Evolutionary conservation across 2,113 vertebrate species (phyloP), one percentile per base, ranked within the genome.

Genomic region (Phyllostomus discolor): DNA sequence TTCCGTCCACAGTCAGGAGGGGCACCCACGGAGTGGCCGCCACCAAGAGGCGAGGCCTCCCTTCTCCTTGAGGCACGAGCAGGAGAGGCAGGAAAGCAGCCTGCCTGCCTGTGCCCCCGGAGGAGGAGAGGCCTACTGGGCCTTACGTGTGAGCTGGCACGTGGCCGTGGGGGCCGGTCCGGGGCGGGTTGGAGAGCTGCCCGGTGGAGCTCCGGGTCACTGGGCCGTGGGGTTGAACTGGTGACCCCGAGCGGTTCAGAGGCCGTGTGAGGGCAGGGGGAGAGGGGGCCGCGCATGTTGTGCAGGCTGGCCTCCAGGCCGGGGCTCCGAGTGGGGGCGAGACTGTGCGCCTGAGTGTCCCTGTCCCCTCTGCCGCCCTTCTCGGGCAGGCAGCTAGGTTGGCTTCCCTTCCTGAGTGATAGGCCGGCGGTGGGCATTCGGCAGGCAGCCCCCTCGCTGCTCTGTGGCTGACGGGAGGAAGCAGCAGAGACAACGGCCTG

Each of bases 151-250:
- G 46, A 41, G 22, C 46, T 79, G 97, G 86, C 43, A 17, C 33
- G 1, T 12, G 92, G 57, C 33, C 17, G 26, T 1, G 20, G 10
- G 33, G 46, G 26, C 52, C 8, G 22, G 59, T 41, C 91, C 54
- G 41, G 31, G 79, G 50, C 16, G 54, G 85, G 52, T 78, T 95
- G 84, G 88, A 82, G 73, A 79, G 80, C 75, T 83, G n/a, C 75
- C 35, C 4, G 0, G 31, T 54, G 22, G 84, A 59, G 75, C 31
- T 82, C 41, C 1, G 7, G 79, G 94, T 79, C 87, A 84, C 83
- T 76, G 95, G 87, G 57, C 38, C 38, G 6, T n/a, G 72, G 35
- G 2, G 33, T n/a, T 72, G 88, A 92, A 24, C 52, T 48, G 62
- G 41, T 91, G 70, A 54, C 31, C 2, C 35, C 3, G 78, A 64